Evolutionary conservation across 2,797 vertebrate genomes (phyloP), one percentile per base, ranked within the genome.

Genomic region (Phrynocephalus forsythii): DNA sequence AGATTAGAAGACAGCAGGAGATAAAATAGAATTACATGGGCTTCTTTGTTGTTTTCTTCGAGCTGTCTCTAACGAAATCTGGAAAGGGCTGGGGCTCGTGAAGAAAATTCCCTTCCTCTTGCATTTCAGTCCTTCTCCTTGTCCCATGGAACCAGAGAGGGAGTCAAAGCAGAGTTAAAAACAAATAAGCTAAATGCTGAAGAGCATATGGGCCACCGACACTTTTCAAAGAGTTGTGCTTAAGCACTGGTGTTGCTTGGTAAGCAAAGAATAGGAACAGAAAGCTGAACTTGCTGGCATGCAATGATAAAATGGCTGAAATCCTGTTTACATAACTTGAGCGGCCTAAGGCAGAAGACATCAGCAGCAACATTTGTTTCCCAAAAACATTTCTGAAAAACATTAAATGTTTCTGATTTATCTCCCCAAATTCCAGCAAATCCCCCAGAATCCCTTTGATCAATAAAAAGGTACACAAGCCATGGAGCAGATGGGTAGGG

Each of bases 1-100:
- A 76, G 79, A 71, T 82, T 76, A 69, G 82, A 78, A 90, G 78
- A 81, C 24, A 67, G 88, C 77, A 18, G 63, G 5, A 84, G 26
- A 76, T 63, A 78, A 92, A 71, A 11, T 87, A 81, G 87, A 93
- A 88, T 90, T 56, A 80, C 66, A 85, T 91, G 56, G 60, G 16
- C 50, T 44, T 90, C 82, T 80, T 79, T 87, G 26, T 66, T 71
- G 79, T 89, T 84, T 89, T 73, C 60, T 75, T 82, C 84, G 77
- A 82, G 68, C 71, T 71, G n/a, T 28, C 22, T 84, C 60, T 86
- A 79, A 66, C 63, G 15, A 75, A 7, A n/a, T 18, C 16, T 89
- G 79, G 69, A 63, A 91, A 44, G 84, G 91, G 79, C 80, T 73
- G 86, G 76, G 1, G 56, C 87, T n/a, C 63, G 38, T n/a, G 3